Base-by-base conservation (phyloP, 2,888 invertebrate species). In the Lithophane socia region DNA sequence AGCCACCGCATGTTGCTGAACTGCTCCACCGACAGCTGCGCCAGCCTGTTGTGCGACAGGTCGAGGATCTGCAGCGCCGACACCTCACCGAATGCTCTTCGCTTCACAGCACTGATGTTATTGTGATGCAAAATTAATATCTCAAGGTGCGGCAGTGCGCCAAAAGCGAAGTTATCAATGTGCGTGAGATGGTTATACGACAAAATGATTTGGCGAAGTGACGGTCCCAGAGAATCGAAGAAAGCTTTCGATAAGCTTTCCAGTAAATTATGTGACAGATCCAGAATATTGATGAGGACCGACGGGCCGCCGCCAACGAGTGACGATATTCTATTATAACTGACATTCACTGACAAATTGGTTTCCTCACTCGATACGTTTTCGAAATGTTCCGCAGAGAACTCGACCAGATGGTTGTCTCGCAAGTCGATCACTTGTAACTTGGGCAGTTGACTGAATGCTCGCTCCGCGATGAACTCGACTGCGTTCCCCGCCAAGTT, bases 401-500 rank as follows among this genome's bases (percentile, higher is more conserved):
- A 96, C 49, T 97, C 96, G 0, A 96, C 95, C 49, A 98, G 92
- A 60, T 97, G 96, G 91, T 99, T 99, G 82, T 97, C 97, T 91
- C 98, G 98, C 75, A 98, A 92, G 91, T 99, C 98, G 21, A 99
- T 93, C 75, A 97, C 97, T 70, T 97, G 97, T 72, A 99, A 93
- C 84, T 97, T 97, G 0, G 98, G 97, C 80, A 99, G 94, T 75
- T 97, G 97, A 7, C 96, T 95, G 86, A 99, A 98, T 0, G 98
- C 98, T n/a, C 97, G 96, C 8, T 97, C 97, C 0, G 97, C 97
- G 67, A 99, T 97, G 58, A 96, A 96, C 49, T 96, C 96, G 67
- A 99, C 95, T 37, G 97, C 95, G 92, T 99, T 99, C 86, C 98
- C 97, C 3, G 98, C 98, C 79, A 99, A 94, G 89, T 98, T 98